Base-by-base conservation (phyloP, 1,140 invertebrate genomes). In the Pseudomyrmex dendroicus region DNA sequence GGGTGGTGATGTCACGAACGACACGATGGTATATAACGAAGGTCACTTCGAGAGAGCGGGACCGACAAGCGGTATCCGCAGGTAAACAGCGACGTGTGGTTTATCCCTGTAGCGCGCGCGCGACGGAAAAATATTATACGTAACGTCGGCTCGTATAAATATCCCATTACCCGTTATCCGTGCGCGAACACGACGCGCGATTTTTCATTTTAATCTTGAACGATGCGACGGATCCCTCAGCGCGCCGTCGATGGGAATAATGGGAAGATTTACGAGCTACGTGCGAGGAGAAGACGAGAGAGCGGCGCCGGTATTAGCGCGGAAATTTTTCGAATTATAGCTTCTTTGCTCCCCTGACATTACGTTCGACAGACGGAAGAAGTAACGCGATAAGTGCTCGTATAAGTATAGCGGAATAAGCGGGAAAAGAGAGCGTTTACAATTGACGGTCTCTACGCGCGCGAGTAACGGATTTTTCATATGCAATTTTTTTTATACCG, bases 121-220 rank as follows among this genome's bases (percentile, higher is more conserved):
- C 66, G 66, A 50, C 20, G 66, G 66, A 61, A 61, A 80, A 80
- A 80, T 80, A 80, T 80, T 80, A 72, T 50, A 80, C 76, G 76
- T 72, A 50, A 80, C 54, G 66, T 70, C 56, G 54, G 44, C 66
- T 80, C 76, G 76, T 80, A 80, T 80, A 80, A 80, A 80, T 80
- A 80, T 80, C 76, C 54, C 76, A 80, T 80, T 80, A 80, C 10
- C 44, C 66, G 76, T 70, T 80, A 80, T 80, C 66, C 66, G 35
- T 56, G 76, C 35, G 76, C 52, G 20, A 44, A 72, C 76, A 59
- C 54, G 54, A 46, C 73, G 22, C 62, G 73, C 17, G 62, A 77
- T 67, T 77, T 77, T 77, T 77, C 73, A 67, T 67, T 67, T 77
- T 77, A 77, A 77, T 77, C 73, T 77, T 67, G 73, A 77, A 54